These are phyloP conservation scores for Zaprionus tsacasi DNA, from an alignment of 1,140 invertebrate genomes.

Conservation along the genomic window DNA sequence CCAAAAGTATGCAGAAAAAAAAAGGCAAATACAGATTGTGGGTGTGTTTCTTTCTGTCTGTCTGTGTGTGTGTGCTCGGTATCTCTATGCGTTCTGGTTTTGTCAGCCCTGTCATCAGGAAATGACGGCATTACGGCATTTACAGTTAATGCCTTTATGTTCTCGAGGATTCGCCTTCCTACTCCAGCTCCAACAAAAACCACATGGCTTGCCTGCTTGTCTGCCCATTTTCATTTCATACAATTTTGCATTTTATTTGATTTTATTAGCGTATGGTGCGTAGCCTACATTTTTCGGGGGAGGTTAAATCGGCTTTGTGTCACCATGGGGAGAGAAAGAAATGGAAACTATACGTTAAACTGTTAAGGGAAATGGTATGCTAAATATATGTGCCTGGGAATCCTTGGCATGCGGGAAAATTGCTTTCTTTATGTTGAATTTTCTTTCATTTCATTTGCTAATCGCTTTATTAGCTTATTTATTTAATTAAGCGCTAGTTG, in stretches of 20 bases:
- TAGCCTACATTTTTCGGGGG: slow-evolving; percentile 19
- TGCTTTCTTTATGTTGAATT: neutral
- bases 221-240: slow-evolving; percentile 47
- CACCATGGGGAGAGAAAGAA: slow-evolving; percentile 3
- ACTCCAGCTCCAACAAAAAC: neutral
- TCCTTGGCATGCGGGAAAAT: neutral
- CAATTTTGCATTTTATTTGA: slow-evolving; percentile 76
- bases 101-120: slow-evolving; percentile 70
- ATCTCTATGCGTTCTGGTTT: slow-evolving; percentile 27
- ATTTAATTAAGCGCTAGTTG: slow-evolving; percentile 7
- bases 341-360: slow-evolving; percentile 27
- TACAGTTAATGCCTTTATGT: slow-evolving; percentile 80
- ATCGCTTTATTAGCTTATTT: slow-evolving; percentile 13
- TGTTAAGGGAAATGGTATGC: slow-evolving; percentile 35
- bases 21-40: neutral
- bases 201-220: neutral
- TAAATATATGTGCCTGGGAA: slow-evolving; percentile 31
- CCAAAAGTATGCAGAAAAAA: slow-evolving; percentile 23
- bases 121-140: slow-evolving; percentile 80
- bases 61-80: slow-evolving; percentile 16
- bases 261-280: slow-evolving; percentile 60
- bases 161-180: slow-evolving; percentile 57
- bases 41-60: neutral
- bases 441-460: neutral
- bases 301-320: slow-evolving; percentile 3